Evolutionary conservation across 1,140 invertebrate genomes (phyloP).

Genomic region (Papilio polyxenes): DNA sequence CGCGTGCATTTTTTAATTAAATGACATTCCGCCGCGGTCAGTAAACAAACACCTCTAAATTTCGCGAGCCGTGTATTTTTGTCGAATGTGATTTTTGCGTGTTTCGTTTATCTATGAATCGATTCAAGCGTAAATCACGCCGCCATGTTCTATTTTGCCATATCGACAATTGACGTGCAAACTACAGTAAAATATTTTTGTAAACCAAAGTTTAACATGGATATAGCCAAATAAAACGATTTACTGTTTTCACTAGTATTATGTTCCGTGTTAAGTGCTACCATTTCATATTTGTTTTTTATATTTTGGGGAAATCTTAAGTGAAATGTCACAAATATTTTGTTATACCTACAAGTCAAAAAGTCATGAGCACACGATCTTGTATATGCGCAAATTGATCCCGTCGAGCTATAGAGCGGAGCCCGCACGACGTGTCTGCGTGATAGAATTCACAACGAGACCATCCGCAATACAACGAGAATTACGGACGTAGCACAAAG

Average conservation of each 20-base stretch:
- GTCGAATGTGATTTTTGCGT: neutral
- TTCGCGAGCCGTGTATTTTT: neutral
- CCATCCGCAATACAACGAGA: slow-evolving; percentile 18
- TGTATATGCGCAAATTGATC: slow-evolving; percentile 27
- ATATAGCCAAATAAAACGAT: neutral
- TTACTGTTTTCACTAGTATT: neutral
- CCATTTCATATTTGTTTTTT: neutral
- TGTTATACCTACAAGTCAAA: neutral
- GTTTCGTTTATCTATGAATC: slow-evolving; percentile 14
- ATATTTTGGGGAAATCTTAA: neutral
- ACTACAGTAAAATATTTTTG: neutral
- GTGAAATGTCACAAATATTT: neutral
- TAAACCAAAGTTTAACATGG: neutral
- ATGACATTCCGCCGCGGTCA: slow-evolving; percentile 29
- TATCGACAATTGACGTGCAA: slow-evolving; percentile 3
- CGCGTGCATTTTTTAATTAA: slow-evolving; percentile 38
- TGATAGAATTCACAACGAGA: slow-evolving; percentile 28
- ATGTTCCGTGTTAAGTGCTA: neutral
- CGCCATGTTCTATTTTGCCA: neutral
- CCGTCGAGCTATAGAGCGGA: slow-evolving; percentile 11
- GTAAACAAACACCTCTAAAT: slow-evolving; percentile 31
- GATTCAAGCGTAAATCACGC: slow-evolving; percentile 11
- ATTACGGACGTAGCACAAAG: slow-evolving; percentile 24
- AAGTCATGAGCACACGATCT: neutral
- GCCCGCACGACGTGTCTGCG: slow-evolving; percentile 18